Conservation (phyloP, 2,113 vertebrate genomes). For the Thymallus thymallus region DNA sequence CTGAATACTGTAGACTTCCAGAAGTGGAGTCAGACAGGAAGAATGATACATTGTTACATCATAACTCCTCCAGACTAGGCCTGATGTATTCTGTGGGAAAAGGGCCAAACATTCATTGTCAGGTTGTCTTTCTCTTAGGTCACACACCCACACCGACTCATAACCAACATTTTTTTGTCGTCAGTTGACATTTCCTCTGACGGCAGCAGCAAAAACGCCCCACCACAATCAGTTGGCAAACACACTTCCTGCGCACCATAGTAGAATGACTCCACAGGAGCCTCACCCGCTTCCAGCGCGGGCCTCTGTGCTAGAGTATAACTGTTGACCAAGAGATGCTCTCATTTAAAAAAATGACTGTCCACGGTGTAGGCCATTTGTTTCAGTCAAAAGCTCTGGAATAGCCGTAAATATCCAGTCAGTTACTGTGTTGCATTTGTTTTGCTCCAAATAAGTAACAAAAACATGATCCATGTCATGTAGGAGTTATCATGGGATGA, state of each 20-base stretch:
- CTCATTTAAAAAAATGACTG: background rate
- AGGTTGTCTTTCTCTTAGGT: background rate
- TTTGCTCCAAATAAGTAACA: no score
- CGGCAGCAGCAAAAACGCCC: conserved; percentile 1
- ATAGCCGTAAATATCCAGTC: background rate
- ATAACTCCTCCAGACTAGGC: background rate
- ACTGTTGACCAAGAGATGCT: background rate
- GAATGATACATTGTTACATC: background rate
- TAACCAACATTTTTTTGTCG: background rate
- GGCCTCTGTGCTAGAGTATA: background rate
- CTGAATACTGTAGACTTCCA: no score
- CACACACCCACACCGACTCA: background rate
- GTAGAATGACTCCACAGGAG: conserved; percentile 17
- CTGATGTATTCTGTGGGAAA: background rate
- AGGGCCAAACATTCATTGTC: background rate
- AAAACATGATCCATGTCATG: background rate
- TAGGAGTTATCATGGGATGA: background rate
- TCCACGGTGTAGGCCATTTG: background rate
- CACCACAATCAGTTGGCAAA: conserved; percentile 36
- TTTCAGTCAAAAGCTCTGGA: background rate
- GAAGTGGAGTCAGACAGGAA: background rate
- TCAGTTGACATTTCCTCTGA: conserved; percentile 16
- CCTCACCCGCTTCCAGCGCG: background rate
- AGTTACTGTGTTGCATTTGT: no score
- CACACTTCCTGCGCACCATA: conserved; percentile 41